These are phyloP conservation scores for Alligator mississippiensis DNA, from an alignment of 2,113 vertebrate species.

Conservation along the genomic window DNA sequence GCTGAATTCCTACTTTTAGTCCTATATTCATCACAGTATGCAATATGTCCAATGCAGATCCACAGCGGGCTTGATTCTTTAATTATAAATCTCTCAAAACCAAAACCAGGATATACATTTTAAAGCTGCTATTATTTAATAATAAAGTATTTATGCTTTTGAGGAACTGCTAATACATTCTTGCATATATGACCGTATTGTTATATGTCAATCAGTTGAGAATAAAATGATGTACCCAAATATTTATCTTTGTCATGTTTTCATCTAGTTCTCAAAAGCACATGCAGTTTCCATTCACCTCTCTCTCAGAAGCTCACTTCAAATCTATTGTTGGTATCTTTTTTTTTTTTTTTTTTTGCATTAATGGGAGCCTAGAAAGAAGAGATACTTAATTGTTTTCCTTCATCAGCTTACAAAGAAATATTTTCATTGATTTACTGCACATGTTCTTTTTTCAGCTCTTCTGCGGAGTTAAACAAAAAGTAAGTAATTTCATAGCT, in stretches of 20 bases:
- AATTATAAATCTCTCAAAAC: background rate
- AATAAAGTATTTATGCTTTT: conserved; percentile 10
- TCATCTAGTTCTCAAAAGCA: background rate
- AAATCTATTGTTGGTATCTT: background rate
- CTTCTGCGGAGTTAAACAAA: background rate
- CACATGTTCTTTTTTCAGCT: background rate
- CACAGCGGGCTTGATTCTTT: background rate
- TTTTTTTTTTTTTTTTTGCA: background rate
- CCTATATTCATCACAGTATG: background rate
- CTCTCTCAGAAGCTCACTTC: background rate
- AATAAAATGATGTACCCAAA: conserved; percentile 40
- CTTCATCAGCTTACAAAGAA: background rate
- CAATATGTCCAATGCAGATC: background rate
- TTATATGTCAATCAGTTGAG: background rate
- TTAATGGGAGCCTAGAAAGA: background rate
- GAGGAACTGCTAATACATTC: background rate
- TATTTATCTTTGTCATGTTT: background rate
- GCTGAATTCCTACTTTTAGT: background rate
- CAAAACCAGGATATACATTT: background rate
- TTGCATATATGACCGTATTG: background rate
- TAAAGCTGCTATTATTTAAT: conserved; percentile 22
- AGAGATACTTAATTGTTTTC: background rate
- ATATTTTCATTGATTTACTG: background rate
- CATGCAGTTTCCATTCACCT: background rate
- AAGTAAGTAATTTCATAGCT: background rate